These are phyloP conservation scores for Glaucomys volans DNA, from an alignment of 2,113 vertebrate species.

Conservation along the genomic window DNA sequence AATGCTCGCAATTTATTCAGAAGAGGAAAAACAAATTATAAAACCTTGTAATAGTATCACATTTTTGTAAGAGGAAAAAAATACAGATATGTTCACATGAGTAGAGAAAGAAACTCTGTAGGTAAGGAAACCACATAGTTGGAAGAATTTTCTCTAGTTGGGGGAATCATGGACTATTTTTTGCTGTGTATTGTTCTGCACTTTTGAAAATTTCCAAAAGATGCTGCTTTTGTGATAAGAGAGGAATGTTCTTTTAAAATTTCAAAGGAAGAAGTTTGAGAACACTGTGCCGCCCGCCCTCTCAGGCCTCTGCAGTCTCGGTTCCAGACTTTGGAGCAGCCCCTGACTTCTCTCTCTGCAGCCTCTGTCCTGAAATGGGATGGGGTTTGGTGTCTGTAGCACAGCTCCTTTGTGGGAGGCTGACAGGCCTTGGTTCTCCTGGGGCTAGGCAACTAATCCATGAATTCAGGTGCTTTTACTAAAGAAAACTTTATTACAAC, in stretches of 20 bases:
- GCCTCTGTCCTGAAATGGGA: background rate
- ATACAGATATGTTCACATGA: background rate
- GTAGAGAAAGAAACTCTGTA: background rate
- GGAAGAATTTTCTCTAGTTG: background rate
- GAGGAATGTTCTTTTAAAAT: background rate
- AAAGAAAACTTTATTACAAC: background rate
- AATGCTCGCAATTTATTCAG: background rate
- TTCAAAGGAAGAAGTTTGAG: background rate
- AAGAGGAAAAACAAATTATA: background rate
- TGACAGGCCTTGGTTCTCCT: background rate
- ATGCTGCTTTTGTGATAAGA: background rate
- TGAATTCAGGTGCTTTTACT: background rate
- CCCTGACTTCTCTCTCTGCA: background rate
- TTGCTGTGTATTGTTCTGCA: background rate
- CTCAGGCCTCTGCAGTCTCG: background rate
- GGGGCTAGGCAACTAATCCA: background rate
- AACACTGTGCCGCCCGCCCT: background rate
- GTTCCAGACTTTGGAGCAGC: background rate
- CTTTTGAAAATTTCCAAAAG: conserved; percentile 9
- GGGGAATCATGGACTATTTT: background rate
- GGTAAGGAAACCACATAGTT: background rate
- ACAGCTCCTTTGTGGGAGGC: background rate
- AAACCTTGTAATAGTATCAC: background rate
- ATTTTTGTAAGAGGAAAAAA: background rate
- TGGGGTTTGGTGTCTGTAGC: background rate